Evolutionary conservation across 1,140 invertebrate genomes (phyloP), one percentile per base, ranked within the genome.

Genomic region (Asbolus verrucosus): DNA sequence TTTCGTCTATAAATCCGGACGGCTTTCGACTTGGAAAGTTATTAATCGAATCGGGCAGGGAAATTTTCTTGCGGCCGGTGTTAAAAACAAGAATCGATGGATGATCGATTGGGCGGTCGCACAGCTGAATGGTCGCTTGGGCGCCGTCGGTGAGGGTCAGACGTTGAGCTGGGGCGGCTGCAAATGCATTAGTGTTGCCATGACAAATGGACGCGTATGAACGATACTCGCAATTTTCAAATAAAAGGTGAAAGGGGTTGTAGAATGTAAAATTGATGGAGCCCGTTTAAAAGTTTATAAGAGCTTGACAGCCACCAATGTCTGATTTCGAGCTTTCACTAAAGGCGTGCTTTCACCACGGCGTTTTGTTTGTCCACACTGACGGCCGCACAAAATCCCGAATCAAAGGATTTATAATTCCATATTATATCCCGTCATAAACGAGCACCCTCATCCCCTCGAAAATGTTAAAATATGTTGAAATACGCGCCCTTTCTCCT

Each of bases 201-300:
- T 54, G 46, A 54, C 46, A 46, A 46, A 54, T 54, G 46, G 46
- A 46, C n/a, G 41, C 8, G 41, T 46, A 46, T 46, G 41, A 46
- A 18, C 46, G 46, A 27, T 24, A 24, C 46, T 19, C 41, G 3
- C 15, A 27, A 54, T 54, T 54, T 24, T 24, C 8, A 24, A 54
- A 21, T 54, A 54, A 54, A 50, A 54, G 46, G 46, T 54, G 46
- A 54, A 54, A 27, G 21, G 21, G 46, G 18, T 14, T 54, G 21
- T 27, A 27, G n/a, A 27, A 54, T 54, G 46, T 54, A 27, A 54
- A 54, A 54, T 54, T 46, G 41, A 46, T 46, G 41, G 19, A 18
- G 14, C 13, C 46, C 46, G 46, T 54, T 54, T 11, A 54, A 54
- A n/a, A 9, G 14, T 19, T 46, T 46, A 43, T 18, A 46, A 46